Percentiles rank a stretch among this genome's conserved stretches.
These are phyloP conservation scores for Caenorhabditis sulstoni DNA, from an alignment of 2,888 invertebrate species.

Conservation along the genomic window DNA sequence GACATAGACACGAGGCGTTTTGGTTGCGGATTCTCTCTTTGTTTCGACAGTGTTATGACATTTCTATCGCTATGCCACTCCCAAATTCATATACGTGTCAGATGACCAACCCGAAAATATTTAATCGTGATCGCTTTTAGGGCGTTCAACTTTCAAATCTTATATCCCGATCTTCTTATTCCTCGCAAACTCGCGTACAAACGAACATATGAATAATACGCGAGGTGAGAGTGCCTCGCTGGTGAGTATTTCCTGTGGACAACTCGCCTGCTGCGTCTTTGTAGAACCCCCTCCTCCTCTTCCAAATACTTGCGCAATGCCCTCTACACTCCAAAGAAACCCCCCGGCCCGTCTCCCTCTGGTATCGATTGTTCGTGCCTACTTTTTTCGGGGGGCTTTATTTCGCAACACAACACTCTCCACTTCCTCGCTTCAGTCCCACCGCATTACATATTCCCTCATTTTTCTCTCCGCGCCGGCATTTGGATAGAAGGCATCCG, in stretches of 20 bases:
- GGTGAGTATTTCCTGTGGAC: background rate
- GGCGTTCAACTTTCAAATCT: constrained; percentile 24
- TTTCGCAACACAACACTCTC: constrained; percentile 56
- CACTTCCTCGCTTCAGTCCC: constrained; percentile 1
- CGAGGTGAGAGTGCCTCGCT: background rate
- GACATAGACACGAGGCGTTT: background rate
- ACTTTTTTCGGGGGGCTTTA: constrained; percentile 44
- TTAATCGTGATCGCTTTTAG: constrained; percentile 8
- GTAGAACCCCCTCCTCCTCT: constrained; percentile 25
- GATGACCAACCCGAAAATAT: too few species aligned
- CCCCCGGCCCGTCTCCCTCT: constrained; percentile 18
- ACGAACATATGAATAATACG: background rate
- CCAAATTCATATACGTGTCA: too few species aligned
- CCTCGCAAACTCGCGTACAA: constrained; percentile 1
- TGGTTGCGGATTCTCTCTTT: too few species aligned
- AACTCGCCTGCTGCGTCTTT: constrained; percentile 17
- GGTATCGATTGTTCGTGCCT: constrained; percentile 57
- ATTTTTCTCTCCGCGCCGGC: constrained; percentile 14
- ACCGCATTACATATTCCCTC: constrained; percentile 48
- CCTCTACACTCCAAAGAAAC: constrained; percentile 31
- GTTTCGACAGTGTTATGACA: too few species aligned
- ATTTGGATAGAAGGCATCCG: background rate
- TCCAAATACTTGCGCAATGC: constrained; percentile 31
- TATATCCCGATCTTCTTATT: constrained; percentile 20
- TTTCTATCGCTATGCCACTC: too few species aligned